These are phyloP conservation scores for Neria commutata DNA, from an alignment of 2,888 invertebrate species.

Conservation along the genomic window DNA sequence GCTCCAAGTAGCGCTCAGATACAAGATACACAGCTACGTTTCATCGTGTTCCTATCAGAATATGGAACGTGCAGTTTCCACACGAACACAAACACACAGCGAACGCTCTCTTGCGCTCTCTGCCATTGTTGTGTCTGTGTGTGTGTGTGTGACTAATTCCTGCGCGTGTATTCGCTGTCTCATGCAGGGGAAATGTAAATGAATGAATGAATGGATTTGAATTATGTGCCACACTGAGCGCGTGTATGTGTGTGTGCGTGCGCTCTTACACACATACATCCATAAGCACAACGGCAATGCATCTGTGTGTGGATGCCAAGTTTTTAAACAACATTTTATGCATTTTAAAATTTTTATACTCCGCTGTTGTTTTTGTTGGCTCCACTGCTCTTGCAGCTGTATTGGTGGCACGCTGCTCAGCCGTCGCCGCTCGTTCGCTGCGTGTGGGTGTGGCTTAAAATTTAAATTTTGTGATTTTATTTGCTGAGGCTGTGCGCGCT, in stretches of 20 bases:
- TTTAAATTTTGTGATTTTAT: constrained; percentile 55
- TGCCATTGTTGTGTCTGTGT: constrained; percentile 16
- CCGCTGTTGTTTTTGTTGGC: constrained; percentile 32
- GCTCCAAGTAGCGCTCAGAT: too few species aligned
- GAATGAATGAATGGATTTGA: constrained; percentile 35
- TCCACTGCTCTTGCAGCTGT: constrained; percentile 28
- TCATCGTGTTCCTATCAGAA: constrained; percentile 14
- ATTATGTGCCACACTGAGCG: constrained; percentile 47
- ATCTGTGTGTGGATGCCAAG: constrained; percentile 29
- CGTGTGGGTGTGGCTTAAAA: constrained; percentile 59
- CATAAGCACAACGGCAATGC: neutral
- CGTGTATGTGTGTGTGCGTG: too few species aligned
- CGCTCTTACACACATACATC: constrained; percentile 1
- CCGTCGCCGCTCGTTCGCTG: constrained; percentile 32
- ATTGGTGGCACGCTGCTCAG: constrained; percentile 20
- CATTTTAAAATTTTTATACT: constrained; percentile 50
- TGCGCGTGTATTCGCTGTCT: constrained; percentile 20
- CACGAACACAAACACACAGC: constrained; percentile 17
- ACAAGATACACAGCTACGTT: too few species aligned
- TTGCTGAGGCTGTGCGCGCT: constrained; percentile 29
- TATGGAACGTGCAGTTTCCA: constrained; percentile 25
- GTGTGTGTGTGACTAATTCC: constrained; percentile 22
- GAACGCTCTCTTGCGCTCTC: constrained; percentile 20
- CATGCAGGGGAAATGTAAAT: constrained; percentile 32
- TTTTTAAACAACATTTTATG: constrained; percentile 49